phyloP scores from a whole-genome alignment of 2,888 invertebrate genomes.

The Euspilapteryx auroguttella region DNA sequence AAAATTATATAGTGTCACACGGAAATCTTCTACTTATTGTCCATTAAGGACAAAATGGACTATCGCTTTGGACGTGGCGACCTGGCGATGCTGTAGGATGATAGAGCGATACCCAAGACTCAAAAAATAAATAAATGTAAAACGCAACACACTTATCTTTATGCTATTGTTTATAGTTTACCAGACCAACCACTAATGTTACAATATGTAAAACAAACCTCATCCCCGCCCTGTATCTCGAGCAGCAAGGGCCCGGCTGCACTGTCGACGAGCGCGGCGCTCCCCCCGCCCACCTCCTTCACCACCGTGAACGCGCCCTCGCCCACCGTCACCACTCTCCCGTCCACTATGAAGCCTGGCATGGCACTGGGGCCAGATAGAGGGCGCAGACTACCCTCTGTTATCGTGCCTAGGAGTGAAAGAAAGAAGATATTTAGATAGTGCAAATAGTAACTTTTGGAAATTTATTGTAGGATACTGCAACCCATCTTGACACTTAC shows the following conservation, averaged over 20 bases:
- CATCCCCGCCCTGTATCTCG: not conserved
- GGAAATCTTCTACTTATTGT: too few species aligned
- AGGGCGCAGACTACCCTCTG: conserved; percentile 18
- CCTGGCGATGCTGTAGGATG: too few species aligned
- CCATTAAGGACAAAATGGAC: too few species aligned
- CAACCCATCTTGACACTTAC: too few species aligned
- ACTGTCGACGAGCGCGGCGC: not conserved
- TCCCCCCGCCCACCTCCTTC: not conserved
- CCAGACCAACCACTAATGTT: not conserved
- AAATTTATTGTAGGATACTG: too few species aligned
- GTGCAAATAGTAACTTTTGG: too few species aligned
- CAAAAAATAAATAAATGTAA: not conserved
- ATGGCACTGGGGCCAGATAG: conserved; percentile 25
- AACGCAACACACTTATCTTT: too few species aligned
- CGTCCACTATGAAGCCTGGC: conserved; percentile 39
- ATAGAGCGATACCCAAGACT: too few species aligned
- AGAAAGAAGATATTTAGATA: too few species aligned
- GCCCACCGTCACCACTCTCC: conserved; percentile 14
- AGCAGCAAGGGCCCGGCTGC: not conserved
- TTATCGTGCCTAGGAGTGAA: too few species aligned
- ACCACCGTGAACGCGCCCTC: not conserved
- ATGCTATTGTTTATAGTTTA: not conserved
- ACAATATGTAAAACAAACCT: not conserved
- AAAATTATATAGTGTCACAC: too few species aligned
- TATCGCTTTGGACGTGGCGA: too few species aligned